phyloP scores from a whole-genome alignment of 2,113 vertebrate species.

The Tiliqua scincoides region DNA sequence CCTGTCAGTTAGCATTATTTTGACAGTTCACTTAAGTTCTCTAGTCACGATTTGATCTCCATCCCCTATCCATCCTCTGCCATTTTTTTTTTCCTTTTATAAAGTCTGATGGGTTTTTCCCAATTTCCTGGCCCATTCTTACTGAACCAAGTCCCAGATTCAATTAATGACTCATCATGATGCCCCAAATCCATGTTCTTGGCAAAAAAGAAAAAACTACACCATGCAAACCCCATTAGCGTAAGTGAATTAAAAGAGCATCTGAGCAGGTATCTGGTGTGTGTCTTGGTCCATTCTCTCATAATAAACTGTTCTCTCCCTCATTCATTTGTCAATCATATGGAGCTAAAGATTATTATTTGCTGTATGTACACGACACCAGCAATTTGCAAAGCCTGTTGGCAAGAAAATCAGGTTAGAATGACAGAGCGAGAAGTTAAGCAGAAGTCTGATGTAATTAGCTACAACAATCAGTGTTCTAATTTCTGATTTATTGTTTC shows the following conservation, averaged over 20 bases:
- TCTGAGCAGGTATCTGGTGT: slow-evolving; percentile 88
- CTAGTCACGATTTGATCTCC: slow-evolving; percentile 60
- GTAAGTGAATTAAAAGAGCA: slow-evolving; percentile 86
- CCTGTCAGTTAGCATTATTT: slow-evolving; percentile 66
- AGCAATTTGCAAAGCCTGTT: slow-evolving; percentile 86
- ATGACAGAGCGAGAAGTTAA: slow-evolving; percentile 89
- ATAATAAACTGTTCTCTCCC: slow-evolving; percentile 79
- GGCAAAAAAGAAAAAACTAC: slow-evolving; percentile 71
- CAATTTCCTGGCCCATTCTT: slow-evolving; percentile 65
- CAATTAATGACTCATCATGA: slow-evolving; percentile 74
- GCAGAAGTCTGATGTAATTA: slow-evolving; percentile 93
- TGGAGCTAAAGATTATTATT: slow-evolving; percentile 85
- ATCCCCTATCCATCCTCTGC: slow-evolving; percentile 42
- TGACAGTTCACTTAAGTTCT: slow-evolving; percentile 63
- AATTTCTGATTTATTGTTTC: slow-evolving; percentile 96
- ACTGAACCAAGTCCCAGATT: slow-evolving; percentile 79
- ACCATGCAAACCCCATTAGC: slow-evolving; percentile 77
- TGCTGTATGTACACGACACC: slow-evolving; percentile 82
- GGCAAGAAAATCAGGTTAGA: slow-evolving; percentile 87
- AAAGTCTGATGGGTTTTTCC: slow-evolving; percentile 34
- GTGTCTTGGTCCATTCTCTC: slow-evolving; percentile 81
- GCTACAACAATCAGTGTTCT: slow-evolving; percentile 88
- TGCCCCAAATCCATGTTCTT: slow-evolving; percentile 77
- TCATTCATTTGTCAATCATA: slow-evolving; percentile 83
- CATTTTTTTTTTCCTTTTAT: slow-evolving; percentile 49